Percentiles rank a stretch among this genome's conserved stretches.
Conservation (phyloP, 2,888 invertebrate genomes). For the Acronicta psi region DNA sequence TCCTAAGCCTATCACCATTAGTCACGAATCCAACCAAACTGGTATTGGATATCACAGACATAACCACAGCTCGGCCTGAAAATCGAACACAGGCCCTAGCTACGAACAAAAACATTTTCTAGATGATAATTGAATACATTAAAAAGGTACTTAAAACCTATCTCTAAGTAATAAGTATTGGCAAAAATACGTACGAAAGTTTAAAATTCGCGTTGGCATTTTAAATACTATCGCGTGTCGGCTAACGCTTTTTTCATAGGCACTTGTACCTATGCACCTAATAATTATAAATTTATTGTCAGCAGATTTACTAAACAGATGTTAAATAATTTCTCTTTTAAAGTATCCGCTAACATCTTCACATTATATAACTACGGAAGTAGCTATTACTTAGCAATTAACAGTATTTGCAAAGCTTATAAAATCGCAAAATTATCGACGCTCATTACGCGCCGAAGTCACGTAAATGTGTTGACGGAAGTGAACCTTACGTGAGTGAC, state of each 20-base stretch:
- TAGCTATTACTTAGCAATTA: conserved; percentile 36
- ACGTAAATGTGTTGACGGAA: conserved; percentile 61
- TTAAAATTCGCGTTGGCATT: too few species aligned
- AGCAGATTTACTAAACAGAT: conserved; percentile 7
- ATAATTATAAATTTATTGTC: too few species aligned
- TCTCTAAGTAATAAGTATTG: too few species aligned
- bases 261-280: conserved; percentile 14
- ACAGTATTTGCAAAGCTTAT: conserved; percentile 40
- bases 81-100: too few species aligned
- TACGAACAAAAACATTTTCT: too few species aligned
- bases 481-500: conserved; percentile 56
- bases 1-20: too few species aligned
- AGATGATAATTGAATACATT: too few species aligned
- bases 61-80: too few species aligned
- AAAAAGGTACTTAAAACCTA: too few species aligned
- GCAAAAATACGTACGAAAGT: too few species aligned
- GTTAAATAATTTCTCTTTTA: conserved; percentile 28
- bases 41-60: too few species aligned
- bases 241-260: neutral
- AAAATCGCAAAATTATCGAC: conserved; percentile 29
- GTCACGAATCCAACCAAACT: too few species aligned
- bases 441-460: conserved; percentile 33
- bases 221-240: conserved; percentile 3
- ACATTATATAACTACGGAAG: conserved; percentile 45
- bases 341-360: conserved; percentile 37